phyloP scores from a whole-genome alignment of 2,113 vertebrate species.

The Engraulis encrasicolus region DNA sequence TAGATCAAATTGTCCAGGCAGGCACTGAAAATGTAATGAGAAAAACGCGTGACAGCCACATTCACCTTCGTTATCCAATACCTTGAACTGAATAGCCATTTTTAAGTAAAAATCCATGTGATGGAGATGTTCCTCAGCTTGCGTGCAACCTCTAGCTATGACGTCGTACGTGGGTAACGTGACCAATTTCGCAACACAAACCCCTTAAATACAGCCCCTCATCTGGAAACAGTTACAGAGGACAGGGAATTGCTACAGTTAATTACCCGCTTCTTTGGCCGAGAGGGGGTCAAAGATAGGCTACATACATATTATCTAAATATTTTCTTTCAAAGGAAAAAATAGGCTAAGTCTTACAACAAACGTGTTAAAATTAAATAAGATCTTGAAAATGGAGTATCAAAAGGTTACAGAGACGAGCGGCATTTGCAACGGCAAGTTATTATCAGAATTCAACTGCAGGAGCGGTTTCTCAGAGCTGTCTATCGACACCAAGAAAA shows the following conservation, averaged over 20 bases:
- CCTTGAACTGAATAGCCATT: neutral
- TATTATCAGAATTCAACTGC: constrained; percentile 52
- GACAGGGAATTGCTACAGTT: neutral
- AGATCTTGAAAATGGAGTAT: constrained; percentile 45
- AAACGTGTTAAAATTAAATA: neutral
- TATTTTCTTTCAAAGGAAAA: too few species aligned
- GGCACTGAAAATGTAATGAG: too few species aligned
- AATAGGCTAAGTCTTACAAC: too few species aligned
- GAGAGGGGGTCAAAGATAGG: neutral
- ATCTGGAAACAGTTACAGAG: neutral
- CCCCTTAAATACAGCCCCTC: neutral
- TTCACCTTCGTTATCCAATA: too few species aligned
- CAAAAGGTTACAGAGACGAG: constrained; percentile 58
- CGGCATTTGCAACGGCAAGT: constrained; percentile 60
- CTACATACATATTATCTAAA: too few species aligned
- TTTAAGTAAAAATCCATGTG: neutral
- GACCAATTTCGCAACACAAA: neutral
- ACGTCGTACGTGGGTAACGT: neutral
- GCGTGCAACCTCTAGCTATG: neutral
- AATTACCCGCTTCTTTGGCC: neutral
- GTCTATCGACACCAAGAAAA: constrained; percentile 61
- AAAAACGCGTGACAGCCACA: too few species aligned
- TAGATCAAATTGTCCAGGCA: too few species aligned
- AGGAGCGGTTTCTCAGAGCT: constrained; percentile 58
- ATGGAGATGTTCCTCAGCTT: neutral